Conservation (phyloP, 2,113 vertebrate genomes). For the Notarius lentiginosus region DNA sequence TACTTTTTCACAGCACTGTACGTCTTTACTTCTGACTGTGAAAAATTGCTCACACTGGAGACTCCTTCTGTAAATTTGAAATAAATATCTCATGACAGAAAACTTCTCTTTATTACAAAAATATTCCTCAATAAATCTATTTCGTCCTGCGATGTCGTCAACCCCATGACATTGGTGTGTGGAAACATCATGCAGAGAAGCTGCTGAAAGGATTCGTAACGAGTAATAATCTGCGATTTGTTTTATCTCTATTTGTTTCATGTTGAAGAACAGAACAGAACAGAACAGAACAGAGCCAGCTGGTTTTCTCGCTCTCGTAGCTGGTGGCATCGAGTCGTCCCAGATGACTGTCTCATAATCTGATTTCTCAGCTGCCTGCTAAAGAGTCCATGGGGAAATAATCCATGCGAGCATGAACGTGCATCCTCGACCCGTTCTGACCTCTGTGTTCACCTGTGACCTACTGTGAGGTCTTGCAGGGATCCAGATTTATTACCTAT, state of each 20-base stretch:
- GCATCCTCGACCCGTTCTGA: constrained; percentile 27
- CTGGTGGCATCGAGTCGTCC: not conserved
- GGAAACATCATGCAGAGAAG: not conserved
- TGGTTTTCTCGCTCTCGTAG: not conserved
- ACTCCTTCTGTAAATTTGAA: no score
- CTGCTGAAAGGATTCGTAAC: not conserved
- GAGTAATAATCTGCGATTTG: not conserved
- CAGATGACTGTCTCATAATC: not conserved
- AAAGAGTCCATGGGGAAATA: constrained; percentile 28
- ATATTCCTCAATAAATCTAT: not conserved
- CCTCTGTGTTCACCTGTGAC: constrained; percentile 29
- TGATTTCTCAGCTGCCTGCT: not conserved
- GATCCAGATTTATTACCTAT: constrained; percentile 40
- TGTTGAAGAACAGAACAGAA: not conserved
- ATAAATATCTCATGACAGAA: no score
- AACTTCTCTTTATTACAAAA: no score
- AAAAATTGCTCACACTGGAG: no score
- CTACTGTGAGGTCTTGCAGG: not conserved
- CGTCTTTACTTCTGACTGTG: no score
- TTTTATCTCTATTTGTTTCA: not conserved
- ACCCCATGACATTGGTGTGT: not conserved
- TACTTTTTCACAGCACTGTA: no score
- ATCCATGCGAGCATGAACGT: not conserved
- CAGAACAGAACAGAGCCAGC: not conserved
- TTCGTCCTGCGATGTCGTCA: not conserved